These are phyloP conservation scores for Lasaia peninsularis DNA, from an alignment of 1,140 invertebrate species.

Conservation along the genomic window DNA sequence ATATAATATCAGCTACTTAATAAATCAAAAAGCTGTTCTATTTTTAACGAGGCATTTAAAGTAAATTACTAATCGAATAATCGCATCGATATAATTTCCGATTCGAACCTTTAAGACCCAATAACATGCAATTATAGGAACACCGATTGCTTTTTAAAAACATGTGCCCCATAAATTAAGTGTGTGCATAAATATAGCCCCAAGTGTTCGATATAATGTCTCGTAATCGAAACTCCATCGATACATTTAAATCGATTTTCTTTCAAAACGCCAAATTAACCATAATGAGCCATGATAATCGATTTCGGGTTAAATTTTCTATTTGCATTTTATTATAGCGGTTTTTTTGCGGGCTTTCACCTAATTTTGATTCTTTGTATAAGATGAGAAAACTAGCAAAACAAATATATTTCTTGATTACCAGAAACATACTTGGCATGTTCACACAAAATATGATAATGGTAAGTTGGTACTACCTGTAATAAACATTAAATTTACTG, in stretches of 20 bases:
- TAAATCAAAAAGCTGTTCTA: neutral
- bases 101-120: slow-evolving; percentile 4
- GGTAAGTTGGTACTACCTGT: no score
- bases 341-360: no score
- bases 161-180: slow-evolving; percentile 41
- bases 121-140: slow-evolving; percentile 31
- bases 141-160: slow-evolving; percentile 34
- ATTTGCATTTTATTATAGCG: slow-evolving; percentile 15
- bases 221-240: slow-evolving; percentile 60
- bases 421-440: no score
- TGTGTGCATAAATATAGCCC: slow-evolving; percentile 33
- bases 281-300: slow-evolving; percentile 64
- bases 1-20: neutral
- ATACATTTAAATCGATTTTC: slow-evolving; percentile 71
- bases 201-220: slow-evolving; percentile 44
- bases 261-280: slow-evolving; percentile 64
- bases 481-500: no score
- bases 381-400: no score
- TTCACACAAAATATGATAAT: no score
- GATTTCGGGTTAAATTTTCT: slow-evolving; percentile 27
- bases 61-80: slow-evolving; percentile 4
- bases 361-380: no score
- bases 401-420: no score
- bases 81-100: slow-evolving; percentile 2
- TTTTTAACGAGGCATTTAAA: neutral